Evolutionary conservation across 2,113 vertebrate species (phyloP).

Genomic region (Suricata suricatta): DNA sequence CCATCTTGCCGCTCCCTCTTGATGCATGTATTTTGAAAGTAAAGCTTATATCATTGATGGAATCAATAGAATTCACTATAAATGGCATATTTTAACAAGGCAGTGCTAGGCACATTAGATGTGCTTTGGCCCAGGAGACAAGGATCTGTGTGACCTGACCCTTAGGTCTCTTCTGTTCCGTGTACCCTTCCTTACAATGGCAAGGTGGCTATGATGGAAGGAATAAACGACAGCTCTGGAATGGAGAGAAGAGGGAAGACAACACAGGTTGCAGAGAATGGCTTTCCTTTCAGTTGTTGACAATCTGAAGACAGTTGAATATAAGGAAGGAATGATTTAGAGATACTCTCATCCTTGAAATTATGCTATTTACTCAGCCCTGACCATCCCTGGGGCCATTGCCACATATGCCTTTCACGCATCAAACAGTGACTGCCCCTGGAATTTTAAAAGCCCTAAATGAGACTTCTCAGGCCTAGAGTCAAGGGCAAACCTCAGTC

Average conservation of each 20-base stretch:
- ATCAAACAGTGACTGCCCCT: neutral
- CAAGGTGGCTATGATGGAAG: neutral
- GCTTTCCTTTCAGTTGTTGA: neutral
- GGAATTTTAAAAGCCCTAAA: neutral
- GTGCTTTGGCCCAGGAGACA: neutral
- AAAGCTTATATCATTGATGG: neutral
- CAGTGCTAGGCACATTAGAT: neutral
- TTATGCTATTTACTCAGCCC: neutral
- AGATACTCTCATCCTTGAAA: neutral
- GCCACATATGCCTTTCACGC: neutral
- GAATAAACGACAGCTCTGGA: too few species aligned
- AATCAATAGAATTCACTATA: neutral
- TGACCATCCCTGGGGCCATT: neutral
- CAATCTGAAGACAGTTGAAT: neutral
- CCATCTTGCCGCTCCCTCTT: too few species aligned
- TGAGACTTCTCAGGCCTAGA: neutral
- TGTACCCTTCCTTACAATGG: neutral
- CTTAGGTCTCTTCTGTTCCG: neutral
- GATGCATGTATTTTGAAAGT: neutral
- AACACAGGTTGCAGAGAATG: neutral
- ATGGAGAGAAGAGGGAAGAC: neutral
- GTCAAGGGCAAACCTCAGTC: neutral
- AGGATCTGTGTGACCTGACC: neutral
- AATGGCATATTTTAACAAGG: neutral
- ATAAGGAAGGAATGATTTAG: neutral